Evolutionary conservation across 2,888 invertebrate species (phyloP), one percentile per base, ranked within the genome.

Genomic region (Sarcophaga caerulescens): DNA sequence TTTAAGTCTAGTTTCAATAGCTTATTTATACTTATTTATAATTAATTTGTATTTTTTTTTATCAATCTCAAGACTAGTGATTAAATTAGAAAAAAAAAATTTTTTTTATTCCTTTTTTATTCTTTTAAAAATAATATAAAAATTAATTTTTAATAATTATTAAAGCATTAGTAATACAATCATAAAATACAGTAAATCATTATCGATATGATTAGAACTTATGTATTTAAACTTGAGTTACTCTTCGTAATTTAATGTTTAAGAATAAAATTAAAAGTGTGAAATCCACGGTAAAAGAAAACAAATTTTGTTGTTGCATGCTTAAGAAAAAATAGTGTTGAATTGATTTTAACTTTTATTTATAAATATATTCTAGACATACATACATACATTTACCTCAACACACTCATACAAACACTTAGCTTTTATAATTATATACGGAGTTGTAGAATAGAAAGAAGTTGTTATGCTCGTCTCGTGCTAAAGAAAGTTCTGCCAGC

Each of bases 321-420:
- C 52, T 76, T 59, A 70, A 63, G 52, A 52, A 47, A 47, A 12
- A 68, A 59, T 14, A 14, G 76, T 63, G 47, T 76, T 88, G 88
- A 35, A 88, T 88, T 88, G 87, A 85, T 86, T 85, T 87, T 59
- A 84, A 85, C 69, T 84, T 86, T 35, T 66, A 57, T 60, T 4
- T 14, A 66, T 11, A 66, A 35, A 66, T 11, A 44, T 63, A 63
- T 63, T 63, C 19, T 23, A 23, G 25, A 63, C 11, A 11, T 45
- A 66, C 66, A 10, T 45, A 45, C 12, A 66, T 35, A 66, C 4
- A 19, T n/a, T 10, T 44, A 66, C 66, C 44, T 19, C 11, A 47
- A 35, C n/a, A 63, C 21, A 23, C 12, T 4, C 44, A 19, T 10
- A 66, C 19, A 44, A 66, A 66, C 19, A 47, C 45, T 47, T 1